phyloP scores from a whole-genome alignment of 2,797 vertebrate genomes.

The Danionella dracula region DNA sequence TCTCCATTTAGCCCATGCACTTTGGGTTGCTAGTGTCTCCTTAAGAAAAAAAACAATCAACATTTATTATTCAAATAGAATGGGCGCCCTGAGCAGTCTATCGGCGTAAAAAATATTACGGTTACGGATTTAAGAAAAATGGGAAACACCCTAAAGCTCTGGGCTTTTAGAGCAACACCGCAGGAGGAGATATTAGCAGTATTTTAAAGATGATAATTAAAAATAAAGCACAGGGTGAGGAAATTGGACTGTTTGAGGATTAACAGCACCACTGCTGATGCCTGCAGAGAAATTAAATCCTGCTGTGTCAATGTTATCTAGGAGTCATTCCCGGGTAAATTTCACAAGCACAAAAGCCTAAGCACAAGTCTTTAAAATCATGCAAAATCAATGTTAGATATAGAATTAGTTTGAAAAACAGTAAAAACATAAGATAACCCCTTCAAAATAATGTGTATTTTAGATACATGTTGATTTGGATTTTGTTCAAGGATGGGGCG shows the following conservation, averaged over 20 bases:
- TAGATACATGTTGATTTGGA: too few species aligned
- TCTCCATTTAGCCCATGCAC: neutral
- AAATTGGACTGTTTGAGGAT: constrained; percentile 40
- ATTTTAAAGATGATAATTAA: constrained; percentile 34
- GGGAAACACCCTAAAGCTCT: constrained; percentile 22
- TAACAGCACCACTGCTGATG: constrained; percentile 10
- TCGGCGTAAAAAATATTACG: constrained; percentile 21
- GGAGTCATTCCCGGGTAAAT: constrained; percentile 7
- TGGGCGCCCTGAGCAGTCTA: neutral
- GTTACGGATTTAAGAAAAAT: neutral
- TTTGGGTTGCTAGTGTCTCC: neutral
- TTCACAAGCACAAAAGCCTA: constrained; percentile 23
- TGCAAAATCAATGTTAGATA: too few species aligned
- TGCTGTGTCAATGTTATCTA: constrained; percentile 38
- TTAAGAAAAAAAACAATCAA: neutral
- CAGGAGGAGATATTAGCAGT: constrained; percentile 33
- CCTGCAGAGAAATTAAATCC: constrained; percentile 32
- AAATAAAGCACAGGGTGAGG: constrained; percentile 26
- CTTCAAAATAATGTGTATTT: too few species aligned
- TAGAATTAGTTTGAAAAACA: too few species aligned
- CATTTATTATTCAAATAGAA: too few species aligned
- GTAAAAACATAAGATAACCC: too few species aligned
- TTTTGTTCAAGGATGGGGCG: too few species aligned
- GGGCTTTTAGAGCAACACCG: constrained; percentile 20
- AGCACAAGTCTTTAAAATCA: constrained; percentile 5